Percentiles rank a stretch among this genome's conserved stretches.
Evolutionary conservation across 2,888 invertebrate species (phyloP).

Genomic region (Limenitis camilla): DNA sequence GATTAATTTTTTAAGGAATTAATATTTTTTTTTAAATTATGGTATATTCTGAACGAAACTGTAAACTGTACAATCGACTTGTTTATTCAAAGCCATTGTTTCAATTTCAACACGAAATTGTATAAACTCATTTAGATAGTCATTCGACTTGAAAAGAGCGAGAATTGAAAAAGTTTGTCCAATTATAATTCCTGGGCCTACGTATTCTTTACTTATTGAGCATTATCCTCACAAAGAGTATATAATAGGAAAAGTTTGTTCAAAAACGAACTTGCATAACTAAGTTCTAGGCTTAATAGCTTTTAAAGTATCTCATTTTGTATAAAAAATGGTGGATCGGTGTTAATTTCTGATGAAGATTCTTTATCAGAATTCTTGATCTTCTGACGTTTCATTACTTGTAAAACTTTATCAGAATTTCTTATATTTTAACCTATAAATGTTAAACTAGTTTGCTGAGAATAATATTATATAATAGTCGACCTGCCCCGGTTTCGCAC

Average conservation of each 20-base stretch:
- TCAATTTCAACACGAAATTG: conserved; percentile 29
- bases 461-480: too few relatives aligned
- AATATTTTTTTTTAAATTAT: too few relatives aligned
- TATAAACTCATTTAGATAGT: conserved; percentile 48
- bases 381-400: neutral
- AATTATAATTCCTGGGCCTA: conserved; percentile 38
- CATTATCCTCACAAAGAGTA: conserved; percentile 25
- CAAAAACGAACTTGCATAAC: conserved; percentile 20
- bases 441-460: too few relatives aligned
- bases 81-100: conserved; percentile 4
- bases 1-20: too few relatives aligned
- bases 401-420: too few relatives aligned
- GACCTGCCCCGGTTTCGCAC: too few relatives aligned
- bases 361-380: neutral
- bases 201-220: conserved; percentile 26
- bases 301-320: conserved; percentile 18
- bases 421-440: too few relatives aligned
- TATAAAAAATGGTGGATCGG: conserved; percentile 7
- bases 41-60: too few relatives aligned
- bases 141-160: conserved; percentile 40
- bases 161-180: conserved; percentile 52
- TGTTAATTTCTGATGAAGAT: conserved; percentile 11
- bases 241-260: conserved; percentile 25
- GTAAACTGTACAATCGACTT: too few relatives aligned
- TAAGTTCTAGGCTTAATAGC: conserved; percentile 18